Percentiles rank a stretch among this genome's conserved stretches.
Conservation (phyloP, 2,888 invertebrate species). For the Drosophila leonis region DNA sequence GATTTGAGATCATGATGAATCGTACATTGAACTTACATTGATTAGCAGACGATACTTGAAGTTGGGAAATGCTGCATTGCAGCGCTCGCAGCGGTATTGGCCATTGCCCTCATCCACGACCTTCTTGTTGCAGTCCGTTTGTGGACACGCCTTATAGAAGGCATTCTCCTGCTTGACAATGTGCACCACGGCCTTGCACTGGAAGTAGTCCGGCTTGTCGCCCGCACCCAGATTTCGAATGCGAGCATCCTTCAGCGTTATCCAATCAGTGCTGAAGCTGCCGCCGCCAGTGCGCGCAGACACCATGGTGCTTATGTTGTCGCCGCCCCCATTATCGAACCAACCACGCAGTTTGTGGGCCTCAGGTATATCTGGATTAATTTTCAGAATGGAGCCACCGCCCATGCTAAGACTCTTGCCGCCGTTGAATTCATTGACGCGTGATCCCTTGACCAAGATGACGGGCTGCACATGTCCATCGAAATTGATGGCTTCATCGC, state of each 20-base stretch:
- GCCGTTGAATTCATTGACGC: constrained; percentile 94
- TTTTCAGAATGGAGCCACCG: constrained; percentile 88
- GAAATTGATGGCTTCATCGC: constrained; percentile 94
- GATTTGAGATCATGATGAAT: neutral
- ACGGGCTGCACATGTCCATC: constrained; percentile 92
- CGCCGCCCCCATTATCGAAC: constrained; percentile 93
- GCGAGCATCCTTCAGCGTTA: constrained; percentile 91
- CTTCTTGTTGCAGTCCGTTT: constrained; percentile 97
- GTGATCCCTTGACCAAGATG: constrained; percentile 93
- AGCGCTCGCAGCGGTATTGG: constrained; percentile 97
- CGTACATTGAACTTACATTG: constrained; percentile 87
- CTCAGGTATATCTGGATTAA: constrained; percentile 96
- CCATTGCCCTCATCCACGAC: constrained; percentile 95
- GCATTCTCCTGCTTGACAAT: constrained; percentile 93
- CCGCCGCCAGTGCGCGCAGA: constrained; percentile 87
- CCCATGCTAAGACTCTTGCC: constrained; percentile 89
- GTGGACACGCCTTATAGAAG: constrained; percentile 96
- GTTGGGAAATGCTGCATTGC: constrained; percentile 92
- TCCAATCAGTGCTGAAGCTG: constrained; percentile 88
- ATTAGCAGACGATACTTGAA: constrained; percentile 94
- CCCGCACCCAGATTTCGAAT: constrained; percentile 89
- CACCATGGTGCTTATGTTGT: constrained; percentile 88
- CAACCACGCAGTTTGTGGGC: constrained; percentile 95
- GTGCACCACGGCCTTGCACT: constrained; percentile 91
- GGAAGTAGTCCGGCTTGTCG: constrained; percentile 94